Evolutionary conservation across 2,113 vertebrate species (phyloP).

Genomic region (Stegostoma tigrinum): DNA sequence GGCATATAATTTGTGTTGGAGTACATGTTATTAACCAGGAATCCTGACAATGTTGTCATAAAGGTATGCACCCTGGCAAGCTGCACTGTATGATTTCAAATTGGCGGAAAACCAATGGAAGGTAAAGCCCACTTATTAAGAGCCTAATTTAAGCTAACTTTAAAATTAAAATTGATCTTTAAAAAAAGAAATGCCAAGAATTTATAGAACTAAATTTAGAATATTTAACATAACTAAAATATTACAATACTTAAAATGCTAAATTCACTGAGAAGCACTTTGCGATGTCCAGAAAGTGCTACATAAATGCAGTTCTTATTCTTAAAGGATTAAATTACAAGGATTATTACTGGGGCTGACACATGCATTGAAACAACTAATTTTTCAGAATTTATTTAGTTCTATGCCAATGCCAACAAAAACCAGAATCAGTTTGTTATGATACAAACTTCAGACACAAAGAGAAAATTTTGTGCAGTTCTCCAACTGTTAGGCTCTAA

Average conservation of each 20-base stretch:
- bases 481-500: not conserved
- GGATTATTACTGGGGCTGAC: not conserved
- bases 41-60: not conserved
- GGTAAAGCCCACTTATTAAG: not conserved
- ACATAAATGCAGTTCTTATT: not conserved
- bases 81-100: not conserved
- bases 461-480: not conserved
- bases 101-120: not conserved
- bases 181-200: not conserved
- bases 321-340: not conserved
- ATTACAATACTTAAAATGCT: not conserved
- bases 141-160: not conserved
- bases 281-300: not conserved
- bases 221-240: not conserved
- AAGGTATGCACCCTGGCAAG: not conserved
- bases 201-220: not conserved
- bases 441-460: not conserved
- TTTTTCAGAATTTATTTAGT: not conserved
- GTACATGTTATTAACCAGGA: not conserved
- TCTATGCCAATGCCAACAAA: not conserved
- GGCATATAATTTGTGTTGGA: not conserved
- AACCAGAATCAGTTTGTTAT: not conserved
- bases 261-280: not conserved
- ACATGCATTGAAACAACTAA: not conserved
- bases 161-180: not conserved